Percentiles rank a stretch among this genome's conserved stretches.
These are phyloP conservation scores for Selenia dentaria DNA, from an alignment of 2,888 invertebrate genomes.

Conservation along the genomic window DNA sequence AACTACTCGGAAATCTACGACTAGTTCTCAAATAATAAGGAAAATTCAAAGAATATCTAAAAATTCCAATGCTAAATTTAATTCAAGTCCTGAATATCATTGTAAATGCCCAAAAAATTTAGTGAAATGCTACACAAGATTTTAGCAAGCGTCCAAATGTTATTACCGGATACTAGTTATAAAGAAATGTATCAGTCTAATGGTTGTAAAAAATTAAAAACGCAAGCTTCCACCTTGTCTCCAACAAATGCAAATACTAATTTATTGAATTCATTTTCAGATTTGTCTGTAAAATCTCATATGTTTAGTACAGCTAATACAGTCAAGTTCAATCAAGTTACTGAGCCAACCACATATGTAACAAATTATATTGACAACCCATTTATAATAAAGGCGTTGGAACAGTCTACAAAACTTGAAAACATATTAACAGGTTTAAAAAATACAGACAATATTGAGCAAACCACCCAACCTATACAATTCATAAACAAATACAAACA, in stretches of 20 bases:
- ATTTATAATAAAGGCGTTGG: neutral
- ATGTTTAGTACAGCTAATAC: neutral
- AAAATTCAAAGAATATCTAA: neutral
- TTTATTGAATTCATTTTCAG: neutral
- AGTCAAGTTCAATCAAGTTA: neutral
- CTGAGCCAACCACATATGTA: neutral
- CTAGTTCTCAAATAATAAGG: neutral
- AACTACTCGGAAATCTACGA: neutral
- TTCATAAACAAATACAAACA: slow-evolving; percentile 8
- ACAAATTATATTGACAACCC: neutral
- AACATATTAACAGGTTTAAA: slow-evolving; percentile 2
- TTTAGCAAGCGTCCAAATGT: slow-evolving; percentile 46
- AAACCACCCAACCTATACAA: neutral
- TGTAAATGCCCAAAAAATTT: slow-evolving; percentile 57
- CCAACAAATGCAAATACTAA: neutral
- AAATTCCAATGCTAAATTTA: neutral
- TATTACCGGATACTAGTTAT: slow-evolving; percentile 36
- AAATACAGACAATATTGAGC: neutral
- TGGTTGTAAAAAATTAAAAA: neutral
- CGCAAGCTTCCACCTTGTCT: neutral
- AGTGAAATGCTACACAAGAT: slow-evolving; percentile 42
- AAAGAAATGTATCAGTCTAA: neutral
- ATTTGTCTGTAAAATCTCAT: neutral
- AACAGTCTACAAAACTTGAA: neutral
- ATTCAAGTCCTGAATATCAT: neutral